Base-by-base conservation (phyloP, 2,888 invertebrate species). In the Tribolium freemani region DNA sequence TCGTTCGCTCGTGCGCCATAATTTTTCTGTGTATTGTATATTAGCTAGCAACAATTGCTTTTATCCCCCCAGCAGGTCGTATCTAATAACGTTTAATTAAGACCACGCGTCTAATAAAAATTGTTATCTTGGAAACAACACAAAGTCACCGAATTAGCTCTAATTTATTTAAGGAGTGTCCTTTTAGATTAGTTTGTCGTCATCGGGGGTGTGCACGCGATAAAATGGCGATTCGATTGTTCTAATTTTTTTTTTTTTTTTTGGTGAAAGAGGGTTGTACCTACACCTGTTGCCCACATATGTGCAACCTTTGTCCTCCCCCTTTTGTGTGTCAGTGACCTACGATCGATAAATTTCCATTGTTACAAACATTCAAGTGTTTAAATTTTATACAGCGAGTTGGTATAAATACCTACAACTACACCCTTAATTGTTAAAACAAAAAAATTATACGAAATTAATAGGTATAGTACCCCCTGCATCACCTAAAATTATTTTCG, bases 231-330 rank as follows among this genome's bases (percentile, higher is more conserved):
- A 1, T 10, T 26, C 20, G 48, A 63, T 63, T 38, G 54, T 21
- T 61, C 11, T 50, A 46, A 10, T 21, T 8, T 45, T 10, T 31
- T 20, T 26, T 13, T 45, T 13, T 51, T 5, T 16, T 16, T 16
- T 16, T n/a, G n/a, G n/a, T n/a, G n/a, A 21, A 21, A 21, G 8
- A 9, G 38, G 38, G 38, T 38, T 38, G 8, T 8, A 16, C 16
- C 16, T 38, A 69, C 75, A 75, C 75, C 72, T 69, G 76, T 71
- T 73, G 73, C 73, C 69, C 75, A 71, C 72, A 74, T 72, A 66
- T 10, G 44, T 50, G 46, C 57, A 57, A 56, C 67, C 67, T 67
- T 20, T 64, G 48, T 8, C 51, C 48, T 54, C 67, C 67, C 67
- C 56, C 38, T 26, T 21, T 26, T 67, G 21, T 10, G 16, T 48